Evolutionary conservation across 2,888 invertebrate species (phyloP).

Genomic region (Hoplodrina ambigua): DNA sequence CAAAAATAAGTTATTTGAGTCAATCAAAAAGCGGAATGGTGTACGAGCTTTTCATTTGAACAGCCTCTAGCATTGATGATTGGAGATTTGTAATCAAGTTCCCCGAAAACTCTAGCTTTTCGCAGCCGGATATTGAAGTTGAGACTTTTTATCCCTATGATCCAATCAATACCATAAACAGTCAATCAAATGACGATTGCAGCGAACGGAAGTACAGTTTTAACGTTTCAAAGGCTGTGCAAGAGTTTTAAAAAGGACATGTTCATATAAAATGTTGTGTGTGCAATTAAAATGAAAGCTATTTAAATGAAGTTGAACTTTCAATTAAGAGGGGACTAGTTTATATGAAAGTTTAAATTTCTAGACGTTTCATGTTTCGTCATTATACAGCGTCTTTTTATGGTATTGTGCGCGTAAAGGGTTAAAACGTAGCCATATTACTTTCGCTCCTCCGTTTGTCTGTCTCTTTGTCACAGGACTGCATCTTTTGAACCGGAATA

Average conservation of each 20-base stretch:
- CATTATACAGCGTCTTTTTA: not conserved
- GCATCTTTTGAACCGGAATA: too few relatives aligned
- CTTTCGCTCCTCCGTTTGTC: too few relatives aligned
- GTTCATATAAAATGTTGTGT: not conserved
- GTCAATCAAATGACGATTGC: constrained; percentile 62
- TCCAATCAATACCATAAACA: constrained; percentile 56
- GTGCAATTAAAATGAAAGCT: constrained; percentile 10
- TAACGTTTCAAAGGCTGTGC: constrained; percentile 36
- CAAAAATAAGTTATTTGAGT: constrained; percentile 13
- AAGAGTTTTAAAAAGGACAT: constrained; percentile 24
- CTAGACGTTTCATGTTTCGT: constrained; percentile 15
- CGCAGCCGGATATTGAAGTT: constrained; percentile 56
- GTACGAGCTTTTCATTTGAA: constrained; percentile 36
- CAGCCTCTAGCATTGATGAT: constrained; percentile 25
- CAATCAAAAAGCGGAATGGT: constrained; percentile 24
- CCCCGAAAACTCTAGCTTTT: constrained; percentile 49
- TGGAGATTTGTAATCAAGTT: constrained; percentile 57
- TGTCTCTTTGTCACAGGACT: too few relatives aligned
- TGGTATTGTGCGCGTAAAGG: too few relatives aligned
- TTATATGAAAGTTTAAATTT: not conserved
- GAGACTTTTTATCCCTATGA: constrained; percentile 53
- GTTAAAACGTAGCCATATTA: too few relatives aligned
- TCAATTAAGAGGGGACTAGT: not conserved
- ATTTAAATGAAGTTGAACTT: not conserved
- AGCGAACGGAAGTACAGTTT: constrained; percentile 45